A percentile compares a stretch with the other conserved stretches of the same genome.
phyloP scores from a whole-genome alignment of 2,113 vertebrate species.

The Anhinga anhinga region DNA sequence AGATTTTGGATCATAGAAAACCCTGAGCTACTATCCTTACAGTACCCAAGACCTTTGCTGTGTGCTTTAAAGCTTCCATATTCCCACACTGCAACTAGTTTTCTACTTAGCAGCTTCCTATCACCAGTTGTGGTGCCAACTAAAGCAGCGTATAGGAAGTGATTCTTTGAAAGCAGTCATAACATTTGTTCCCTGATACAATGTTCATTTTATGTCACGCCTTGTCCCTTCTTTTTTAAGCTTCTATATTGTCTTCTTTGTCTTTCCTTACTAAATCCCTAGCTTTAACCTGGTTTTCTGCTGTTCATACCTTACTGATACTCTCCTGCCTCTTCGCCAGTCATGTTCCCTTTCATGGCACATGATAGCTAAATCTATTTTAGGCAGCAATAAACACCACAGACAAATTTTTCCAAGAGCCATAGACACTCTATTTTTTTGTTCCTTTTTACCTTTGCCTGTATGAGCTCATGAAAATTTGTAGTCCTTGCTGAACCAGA shows the following conservation, averaged over 20 bases:
- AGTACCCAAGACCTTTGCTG: not conserved
- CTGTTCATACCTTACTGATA: not conserved
- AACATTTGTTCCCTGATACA: not conserved
- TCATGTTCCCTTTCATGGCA: constrained; percentile 32
- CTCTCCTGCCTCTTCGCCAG: constrained; percentile 20
- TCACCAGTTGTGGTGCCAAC: not conserved
- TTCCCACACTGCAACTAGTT: not conserved
- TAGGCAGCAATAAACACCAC: constrained; percentile 10
- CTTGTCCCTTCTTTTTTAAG: not conserved
- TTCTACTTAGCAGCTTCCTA: not conserved
- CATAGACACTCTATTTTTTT: not conserved
- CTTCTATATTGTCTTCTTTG: not conserved
- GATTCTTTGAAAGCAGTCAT: not conserved
- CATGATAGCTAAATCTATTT: not conserved
- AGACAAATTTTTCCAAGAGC: not conserved
- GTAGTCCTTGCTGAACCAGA: not conserved
- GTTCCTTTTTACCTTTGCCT: not conserved
- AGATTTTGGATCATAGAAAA: not conserved
- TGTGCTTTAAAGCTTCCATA: not conserved
- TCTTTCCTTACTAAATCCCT: not conserved
- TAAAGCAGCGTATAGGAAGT: not conserved
- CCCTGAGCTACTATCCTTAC: not conserved
- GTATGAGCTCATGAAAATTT: not conserved
- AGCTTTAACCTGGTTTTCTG: constrained; percentile 21
- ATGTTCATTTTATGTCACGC: not conserved